phyloP scores from a whole-genome alignment of 2,888 invertebrate species.

The Apotomis turbidana region DNA sequence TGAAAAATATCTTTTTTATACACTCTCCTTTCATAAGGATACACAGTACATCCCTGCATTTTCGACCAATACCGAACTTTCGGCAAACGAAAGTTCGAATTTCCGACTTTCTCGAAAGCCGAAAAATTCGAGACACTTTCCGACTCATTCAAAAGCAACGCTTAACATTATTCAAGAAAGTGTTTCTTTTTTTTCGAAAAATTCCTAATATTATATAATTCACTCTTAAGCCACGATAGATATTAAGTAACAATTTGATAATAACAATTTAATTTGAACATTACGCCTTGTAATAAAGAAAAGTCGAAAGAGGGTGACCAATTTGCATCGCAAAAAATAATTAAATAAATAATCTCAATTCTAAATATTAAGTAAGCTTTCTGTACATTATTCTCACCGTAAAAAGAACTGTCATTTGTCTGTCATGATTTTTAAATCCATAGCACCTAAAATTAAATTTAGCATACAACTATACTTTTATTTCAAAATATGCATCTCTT shows the following conservation, averaged over 20 bases:
- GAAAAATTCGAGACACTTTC: conserved; percentile 4
- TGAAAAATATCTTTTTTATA: conserved; percentile 36
- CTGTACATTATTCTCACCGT: conserved; percentile 20
- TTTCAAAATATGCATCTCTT: conserved; percentile 25
- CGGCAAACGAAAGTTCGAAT: conserved; percentile 12
- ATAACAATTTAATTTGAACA: conserved; percentile 41
- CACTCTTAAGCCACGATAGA: conserved; percentile 39
- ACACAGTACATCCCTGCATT: conserved; percentile 27
- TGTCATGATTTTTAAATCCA: conserved; percentile 33
- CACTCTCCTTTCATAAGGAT: conserved; percentile 25
- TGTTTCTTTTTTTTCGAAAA: conserved; percentile 25
- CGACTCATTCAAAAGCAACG: conserved; percentile 21
- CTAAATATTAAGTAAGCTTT: conserved; percentile 28
- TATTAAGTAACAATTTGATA: conserved; percentile 40
- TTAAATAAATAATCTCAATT: conserved; percentile 26
- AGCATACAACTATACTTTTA: conserved; percentile 20
- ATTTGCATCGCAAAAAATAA: not conserved
- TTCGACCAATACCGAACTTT: conserved; percentile 11
- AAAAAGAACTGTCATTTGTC: conserved; percentile 16
- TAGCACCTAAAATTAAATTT: conserved; percentile 41
- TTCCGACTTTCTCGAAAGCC: conserved; percentile 6
- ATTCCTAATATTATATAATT: conserved; percentile 26
- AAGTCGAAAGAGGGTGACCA: not conserved
- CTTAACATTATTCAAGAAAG: conserved; percentile 37
- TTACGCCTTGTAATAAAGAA: conserved; percentile 34